Conservation (phyloP, 2,113 vertebrate species). For the Callionymus lyra region DNA sequence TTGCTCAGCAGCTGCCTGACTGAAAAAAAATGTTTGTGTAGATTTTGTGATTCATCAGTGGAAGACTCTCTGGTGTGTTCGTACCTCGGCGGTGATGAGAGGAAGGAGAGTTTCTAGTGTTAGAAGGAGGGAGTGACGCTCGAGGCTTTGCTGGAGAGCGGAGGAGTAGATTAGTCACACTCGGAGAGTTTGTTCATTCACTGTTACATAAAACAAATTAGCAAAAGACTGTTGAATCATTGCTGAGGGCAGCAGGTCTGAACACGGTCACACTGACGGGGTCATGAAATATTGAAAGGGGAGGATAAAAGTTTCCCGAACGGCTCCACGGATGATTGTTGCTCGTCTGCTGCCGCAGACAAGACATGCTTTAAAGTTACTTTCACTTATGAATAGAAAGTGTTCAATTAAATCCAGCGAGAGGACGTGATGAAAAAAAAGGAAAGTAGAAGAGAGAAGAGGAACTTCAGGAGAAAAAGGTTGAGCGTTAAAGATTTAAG, state of each 20-base stretch:
- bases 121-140: conserved; percentile 25
- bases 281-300: conserved; percentile 23
- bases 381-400: too few relatives aligned
- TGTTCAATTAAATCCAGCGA: too few relatives aligned
- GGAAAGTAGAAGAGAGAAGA: too few relatives aligned
- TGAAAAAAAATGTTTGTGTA: too few relatives aligned
- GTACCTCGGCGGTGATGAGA: too few relatives aligned
- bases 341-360: conserved; percentile 14
- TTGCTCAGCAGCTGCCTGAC: too few relatives aligned
- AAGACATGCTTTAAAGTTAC: conserved; percentile 7
- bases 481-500: too few relatives aligned
- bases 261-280: conserved; percentile 27
- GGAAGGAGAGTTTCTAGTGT: too few relatives aligned
- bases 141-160: conserved; percentile 19
- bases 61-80: too few relatives aligned
- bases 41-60: too few relatives aligned
- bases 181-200: conserved; percentile 38
- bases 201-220: conserved; percentile 52
- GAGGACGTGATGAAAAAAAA: too few relatives aligned
- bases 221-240: conserved; percentile 67
- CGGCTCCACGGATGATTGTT: conserved; percentile 19
- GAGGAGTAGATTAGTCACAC: conserved; percentile 41
- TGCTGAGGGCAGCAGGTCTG: conserved; percentile 7
- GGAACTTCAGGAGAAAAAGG: too few relatives aligned
- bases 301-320: conserved; percentile 17